Base-by-base conservation (phyloP, 1,140 invertebrate species). In the Megalopta genalis region DNA sequence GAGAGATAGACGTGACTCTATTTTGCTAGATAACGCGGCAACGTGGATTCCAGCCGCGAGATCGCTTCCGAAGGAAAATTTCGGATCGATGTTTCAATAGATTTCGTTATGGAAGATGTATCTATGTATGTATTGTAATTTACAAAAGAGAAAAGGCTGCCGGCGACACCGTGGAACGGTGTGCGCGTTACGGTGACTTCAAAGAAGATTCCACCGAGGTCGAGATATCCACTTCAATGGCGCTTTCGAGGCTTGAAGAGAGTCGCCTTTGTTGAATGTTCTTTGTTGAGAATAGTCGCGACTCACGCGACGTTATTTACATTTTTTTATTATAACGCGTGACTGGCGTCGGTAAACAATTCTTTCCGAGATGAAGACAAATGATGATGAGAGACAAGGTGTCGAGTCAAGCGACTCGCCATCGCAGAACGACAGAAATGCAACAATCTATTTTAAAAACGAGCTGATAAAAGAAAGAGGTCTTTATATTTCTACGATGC, bases 401-500 rank as follows among this genome's bases (percentile, higher is more conserved):
- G 23, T 39, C 16, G 21, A 37, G 59, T 42, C 27, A 10, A 21
- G 3, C 18, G 18, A 5, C 39, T 7, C 5, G 21, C 52, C 7
- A 54, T 54, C 8, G 73, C 49, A 46, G 25, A n/a, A 46, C 12
- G 10, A 0, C 23, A 16, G 37, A 59, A 14, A 49, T 71, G 46
- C 7, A 77, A 57, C 69, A 78, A 32, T 65, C 21, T 71, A 46
- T 62, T 39, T 63, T 77, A 63, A 23, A 32, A 72, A 25, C 5
- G 12, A 21, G 23, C 66, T n/a, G 2, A 68, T 14, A 18, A 52
- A 59, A 59, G 39, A 23, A 32, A 64, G 39, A 23, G 42, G 21
- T 65, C 21, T 78, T 65, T 69, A 42, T 75, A 84, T 57, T 74
- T 83, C 46, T n/a, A 77, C 68, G 78, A 52, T 66, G 14, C 60